These are phyloP conservation scores for Tenualosa ilisha DNA, from an alignment of 2,797 vertebrate species.

Conservation along the genomic window DNA sequence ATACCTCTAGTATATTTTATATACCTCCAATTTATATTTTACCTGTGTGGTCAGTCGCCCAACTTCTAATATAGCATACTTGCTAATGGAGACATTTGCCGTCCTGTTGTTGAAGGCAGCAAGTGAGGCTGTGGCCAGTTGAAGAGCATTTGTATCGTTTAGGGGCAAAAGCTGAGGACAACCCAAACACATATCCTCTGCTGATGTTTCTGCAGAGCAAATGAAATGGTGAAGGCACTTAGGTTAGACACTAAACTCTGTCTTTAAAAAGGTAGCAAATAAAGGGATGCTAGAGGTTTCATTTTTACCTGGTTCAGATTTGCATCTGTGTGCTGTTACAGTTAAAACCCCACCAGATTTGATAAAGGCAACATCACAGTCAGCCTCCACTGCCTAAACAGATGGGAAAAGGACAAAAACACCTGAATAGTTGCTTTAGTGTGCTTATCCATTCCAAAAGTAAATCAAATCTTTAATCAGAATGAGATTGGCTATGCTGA, in stretches of 20 bases:
- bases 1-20: no score
- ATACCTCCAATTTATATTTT: neutral
- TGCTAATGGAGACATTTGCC: slow-evolving; percentile 23
- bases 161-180: slow-evolving; percentile 67
- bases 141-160: slow-evolving; percentile 66
- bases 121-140: slow-evolving; percentile 67
- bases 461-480: no score
- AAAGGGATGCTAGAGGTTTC: neutral
- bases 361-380: slow-evolving; percentile 74
- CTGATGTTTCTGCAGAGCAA: slow-evolving; percentile 61
- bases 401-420: slow-evolving; percentile 13
- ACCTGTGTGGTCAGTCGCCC: slow-evolving; percentile 75
- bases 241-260: neutral
- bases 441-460: neutral
- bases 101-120: slow-evolving; percentile 63
- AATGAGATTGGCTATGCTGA: no score
- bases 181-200: slow-evolving; percentile 59
- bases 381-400: slow-evolving; percentile 74
- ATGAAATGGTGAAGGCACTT: neutral
- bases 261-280: neutral
- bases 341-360: slow-evolving; percentile 59
- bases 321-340: slow-evolving; percentile 75
- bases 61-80: slow-evolving; percentile 65
- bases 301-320: slow-evolving; percentile 70
- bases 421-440: neutral